Percentiles rank a stretch among this genome's conserved stretches.
phyloP scores from a whole-genome alignment of 53 echinoderm and acorn worm species.

The Actinopyga echinites region DNA sequence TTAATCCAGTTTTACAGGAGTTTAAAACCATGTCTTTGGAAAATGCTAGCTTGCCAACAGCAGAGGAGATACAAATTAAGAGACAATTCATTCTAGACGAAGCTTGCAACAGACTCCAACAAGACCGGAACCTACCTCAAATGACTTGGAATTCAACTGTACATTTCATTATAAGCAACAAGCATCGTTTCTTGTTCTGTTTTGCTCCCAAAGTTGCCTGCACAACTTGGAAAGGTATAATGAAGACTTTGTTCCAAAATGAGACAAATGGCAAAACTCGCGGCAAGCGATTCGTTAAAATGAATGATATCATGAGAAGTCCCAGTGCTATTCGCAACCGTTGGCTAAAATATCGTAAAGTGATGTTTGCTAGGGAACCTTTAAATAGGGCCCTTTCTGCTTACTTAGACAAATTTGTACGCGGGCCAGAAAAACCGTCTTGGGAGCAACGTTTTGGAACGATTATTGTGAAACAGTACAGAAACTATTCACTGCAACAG shows the following conservation, averaged over 20 bases:
- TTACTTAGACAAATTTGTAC: constrained; percentile 57
- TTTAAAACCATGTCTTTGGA: too few relatives aligned
- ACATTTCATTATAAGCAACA: constrained; percentile 48
- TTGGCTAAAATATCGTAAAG: constrained; percentile 49
- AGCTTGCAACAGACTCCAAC: constrained; percentile 35
- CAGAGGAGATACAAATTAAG: constrained; percentile 14
- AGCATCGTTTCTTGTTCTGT: constrained; percentile 32
- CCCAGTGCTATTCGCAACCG: neutral
- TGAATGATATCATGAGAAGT: constrained; percentile 35
- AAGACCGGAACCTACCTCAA: constrained; percentile 22
- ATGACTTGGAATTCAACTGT: constrained; percentile 47
- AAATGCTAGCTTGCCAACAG: too few relatives aligned
- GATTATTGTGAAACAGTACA: constrained; percentile 30
- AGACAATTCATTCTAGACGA: constrained; percentile 26
- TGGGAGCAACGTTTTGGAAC: constrained; percentile 45
- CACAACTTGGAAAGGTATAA: constrained; percentile 57
- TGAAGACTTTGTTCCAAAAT: constrained; percentile 16
- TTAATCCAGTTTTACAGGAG: too few relatives aligned
- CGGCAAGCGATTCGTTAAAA: constrained; percentile 48
- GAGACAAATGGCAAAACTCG: neutral
- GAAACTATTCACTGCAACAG: neutral
- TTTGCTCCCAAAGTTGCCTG: constrained; percentile 61
- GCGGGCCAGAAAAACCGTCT: neutral
- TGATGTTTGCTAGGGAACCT: constrained; percentile 56
- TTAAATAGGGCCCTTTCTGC: constrained; percentile 52